phyloP scores from a whole-genome alignment of 2,797 vertebrate species.

The Telmatherina bonti region DNA sequence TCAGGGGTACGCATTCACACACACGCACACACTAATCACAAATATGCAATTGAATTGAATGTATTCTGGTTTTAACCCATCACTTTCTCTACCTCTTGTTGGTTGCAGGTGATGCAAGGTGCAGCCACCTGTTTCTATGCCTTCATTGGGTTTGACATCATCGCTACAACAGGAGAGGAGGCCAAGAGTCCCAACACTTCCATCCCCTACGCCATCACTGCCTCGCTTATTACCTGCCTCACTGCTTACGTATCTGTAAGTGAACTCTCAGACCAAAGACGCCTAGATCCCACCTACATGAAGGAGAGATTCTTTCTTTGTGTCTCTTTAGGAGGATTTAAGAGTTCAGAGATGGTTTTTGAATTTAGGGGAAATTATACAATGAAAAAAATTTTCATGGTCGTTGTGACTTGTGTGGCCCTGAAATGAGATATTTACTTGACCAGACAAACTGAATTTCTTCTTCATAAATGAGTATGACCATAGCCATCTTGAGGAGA shows the following conservation, averaged over 20 bases:
- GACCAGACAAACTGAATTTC: neutral
- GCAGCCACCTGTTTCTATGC: conserved; percentile 98
- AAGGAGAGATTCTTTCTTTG: neutral
- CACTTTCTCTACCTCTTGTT: neutral
- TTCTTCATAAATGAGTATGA: neutral
- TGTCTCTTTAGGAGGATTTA: neutral
- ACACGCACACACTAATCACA: neutral
- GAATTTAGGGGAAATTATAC: neutral
- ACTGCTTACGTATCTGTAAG: conserved; percentile 99
- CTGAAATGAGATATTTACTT: too few relatives aligned
- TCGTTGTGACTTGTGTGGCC: neutral
- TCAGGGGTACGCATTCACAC: conserved; percentile 87
- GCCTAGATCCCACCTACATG: neutral
- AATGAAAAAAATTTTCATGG: neutral
- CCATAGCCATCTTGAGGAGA: neutral
- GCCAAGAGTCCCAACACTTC: conserved; percentile 98
- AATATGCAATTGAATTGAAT: too few relatives aligned
- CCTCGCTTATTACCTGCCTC: conserved; percentile 94
- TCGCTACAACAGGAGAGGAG: conserved; percentile 97
- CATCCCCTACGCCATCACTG: conserved; percentile 97
- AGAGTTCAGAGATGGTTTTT: neutral
- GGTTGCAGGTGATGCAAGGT: conserved; percentile 93
- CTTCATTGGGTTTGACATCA: conserved; percentile 98
- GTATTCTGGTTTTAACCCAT: neutral
- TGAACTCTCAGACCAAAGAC: conserved; percentile 33